Base-by-base conservation (phyloP, 2,113 vertebrate species). In the Phalacrocorax aristotelis region DNA sequence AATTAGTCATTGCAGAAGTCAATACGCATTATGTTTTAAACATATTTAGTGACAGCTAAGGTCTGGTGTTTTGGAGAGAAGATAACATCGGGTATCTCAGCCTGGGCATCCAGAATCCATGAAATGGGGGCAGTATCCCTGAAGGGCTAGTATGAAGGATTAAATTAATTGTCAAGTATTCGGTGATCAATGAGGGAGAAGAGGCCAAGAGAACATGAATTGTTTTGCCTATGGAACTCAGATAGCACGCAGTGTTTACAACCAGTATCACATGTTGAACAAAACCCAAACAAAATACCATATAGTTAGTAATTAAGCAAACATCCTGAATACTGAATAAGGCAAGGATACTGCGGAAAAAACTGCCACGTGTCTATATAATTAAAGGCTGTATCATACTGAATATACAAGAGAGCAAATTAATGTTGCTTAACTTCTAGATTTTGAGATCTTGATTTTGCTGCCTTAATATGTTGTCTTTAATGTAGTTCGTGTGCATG, bases 221-320 rank as follows among this genome's bases (percentile, higher is more conserved):
- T 29, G 86, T 74, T 91, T 27, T 89, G 85, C 76, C 68, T 46
- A 1, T 49, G 55, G 87, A 74, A 51, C 65, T 79, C 42, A 23
- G 58, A 9, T 52, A 86, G 91, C 74, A 44, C 15, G 27, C 30
- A 7, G 81, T 89, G 70, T 93, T 94, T 82, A 93, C 90, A 79
- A 25, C 87, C 87, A 61, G 52, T 22, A 32, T 82, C 95, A 84
- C 69, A 30, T 82, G 87, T 64, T 61, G 69, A 95, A 76, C 78
- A 93, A 57, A 93, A 91, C 91, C 95, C 95, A 97, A 96, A 95
- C 93, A 96, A 90, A 94, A 93, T 61, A 30, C 54, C 78, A 88
- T 11, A 16, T 32, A 94, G 85, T 18, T 81, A 68, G 42, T 93
- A 90, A 95, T 96, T 79, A 92, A 93, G 74, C 80, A 83, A 68